Evolutionary conservation across 2,888 invertebrate species (phyloP), one percentile per base, ranked within the genome.

Genomic region (Rhaphigaster nebulosa): DNA sequence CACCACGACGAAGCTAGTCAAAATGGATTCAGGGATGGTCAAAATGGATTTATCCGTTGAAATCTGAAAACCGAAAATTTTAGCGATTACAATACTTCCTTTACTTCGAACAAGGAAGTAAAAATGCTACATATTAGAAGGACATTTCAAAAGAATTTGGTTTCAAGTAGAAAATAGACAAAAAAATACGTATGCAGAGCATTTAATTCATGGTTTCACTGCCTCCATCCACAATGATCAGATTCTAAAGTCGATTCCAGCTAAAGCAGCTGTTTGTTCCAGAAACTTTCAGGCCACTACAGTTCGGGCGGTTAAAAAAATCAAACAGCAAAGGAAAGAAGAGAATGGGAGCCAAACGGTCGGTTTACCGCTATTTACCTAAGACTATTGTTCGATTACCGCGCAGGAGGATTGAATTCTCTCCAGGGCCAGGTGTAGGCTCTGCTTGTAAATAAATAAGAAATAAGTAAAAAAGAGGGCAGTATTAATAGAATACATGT

Each of bases 401-500:
- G 12, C 38, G 45, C 1, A 41, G n/a, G 45, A 84, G 41, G 84
- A 84, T 50, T 41, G 84, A 84, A 84, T 84, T 15, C 84, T 45
- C 84, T 23, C 8, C 20, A 5, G 23, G 84, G 45, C 45, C 84
- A 84, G 84, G 45, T 84, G 45, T n/a, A 45, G n/a, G 26, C n/a
- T 45, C 45, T 26, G 13, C 45, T 41, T 12, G 84, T 84, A 45
- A 84, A 45, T 84, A 84, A 84, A 84, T 84, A 76, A 45, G 84
- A 84, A 84, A 76, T 84, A 84, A 84, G 45, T 84, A 84, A 84
- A 84, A 84, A 84, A 84, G 84, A 26, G 84, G 18, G n/a, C n/a
- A n/a, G 45, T 84, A 50, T 84, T 84, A 84, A 84, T 84, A 50
- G 45, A 84, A 84, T 84, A 84, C 84, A 45, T 84, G 84, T 45